These are phyloP conservation scores for Anoncus sp. DNA, from an alignment of 2,888 invertebrate genomes.

Conservation along the genomic window DNA sequence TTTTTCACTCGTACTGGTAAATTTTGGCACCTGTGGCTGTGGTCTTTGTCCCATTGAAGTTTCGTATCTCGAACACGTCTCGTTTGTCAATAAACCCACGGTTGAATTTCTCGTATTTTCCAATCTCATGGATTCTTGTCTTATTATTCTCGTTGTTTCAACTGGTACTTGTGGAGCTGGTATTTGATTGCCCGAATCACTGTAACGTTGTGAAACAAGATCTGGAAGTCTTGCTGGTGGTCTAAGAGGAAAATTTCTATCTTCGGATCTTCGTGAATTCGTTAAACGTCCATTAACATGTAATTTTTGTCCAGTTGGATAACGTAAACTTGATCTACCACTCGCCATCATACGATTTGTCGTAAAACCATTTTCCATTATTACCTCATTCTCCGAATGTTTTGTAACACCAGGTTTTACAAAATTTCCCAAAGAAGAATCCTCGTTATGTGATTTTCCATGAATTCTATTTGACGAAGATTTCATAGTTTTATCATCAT, in stretches of 20 bases:
- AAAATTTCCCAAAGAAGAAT: no score
- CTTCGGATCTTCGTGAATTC: slow-evolving; percentile 77
- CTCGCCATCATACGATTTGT: slow-evolving; percentile 79
- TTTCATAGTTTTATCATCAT: slow-evolving; percentile 72
- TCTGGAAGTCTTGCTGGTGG: slow-evolving; percentile 77
- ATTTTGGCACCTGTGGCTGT: slow-evolving; percentile 75
- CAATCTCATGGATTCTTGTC: slow-evolving; percentile 79
- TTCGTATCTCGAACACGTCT: slow-evolving; percentile 69
- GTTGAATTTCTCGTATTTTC: slow-evolving; percentile 73
- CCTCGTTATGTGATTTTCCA: no score
- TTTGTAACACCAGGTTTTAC: no score
- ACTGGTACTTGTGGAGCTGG: slow-evolving; percentile 80
- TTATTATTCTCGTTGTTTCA: slow-evolving; percentile 75
- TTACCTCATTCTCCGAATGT: no score
- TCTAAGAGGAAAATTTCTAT: slow-evolving; percentile 67
- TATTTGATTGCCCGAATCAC: slow-evolving; percentile 78
- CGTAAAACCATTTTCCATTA: slow-evolving; percentile 74
- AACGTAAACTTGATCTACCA: slow-evolving; percentile 83
- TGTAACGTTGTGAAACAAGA: slow-evolving; percentile 77
- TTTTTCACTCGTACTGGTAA: slow-evolving; percentile 60
- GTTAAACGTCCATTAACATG: slow-evolving; percentile 83
- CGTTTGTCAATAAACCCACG: slow-evolving; percentile 71
- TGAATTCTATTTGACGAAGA: no score
- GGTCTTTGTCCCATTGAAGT: slow-evolving; percentile 78
- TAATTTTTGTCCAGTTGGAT: slow-evolving; percentile 83